Evolutionary conservation across 1,140 invertebrate genomes (phyloP), one percentile per base, ranked within the genome.

Genomic region (Drosophila mojavensis): DNA sequence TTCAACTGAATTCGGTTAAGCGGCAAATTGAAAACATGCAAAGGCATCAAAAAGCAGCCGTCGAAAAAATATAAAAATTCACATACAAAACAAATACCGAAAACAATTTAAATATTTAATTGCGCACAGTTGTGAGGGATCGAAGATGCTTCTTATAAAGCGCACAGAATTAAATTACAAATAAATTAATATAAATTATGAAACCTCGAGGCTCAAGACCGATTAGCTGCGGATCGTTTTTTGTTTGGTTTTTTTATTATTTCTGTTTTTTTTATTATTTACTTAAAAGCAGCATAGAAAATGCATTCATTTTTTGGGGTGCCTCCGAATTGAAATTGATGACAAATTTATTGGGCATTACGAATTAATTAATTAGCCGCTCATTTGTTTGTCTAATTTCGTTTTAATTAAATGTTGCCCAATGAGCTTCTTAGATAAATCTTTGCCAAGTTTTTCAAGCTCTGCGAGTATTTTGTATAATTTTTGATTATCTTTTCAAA

Each of bases 351-450:
- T 85, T 75, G 50, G 50, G 79, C 67, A 82, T 88, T 69, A 64
- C 82, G 61, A 86, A 85, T 82, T 79, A 82, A 82, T 82, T 86
- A 85, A 79, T 85, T 86, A 82, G 64, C 66, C 48, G 47, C 67
- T 82, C 64, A 68, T 86, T 85, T 86, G 75, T 69, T 78, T 79
- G 48, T 66, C 66, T 81, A 85, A 84, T 85, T 78, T 71, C 24
- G 28, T 54, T 75, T 86, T 85, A 66, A 81, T 86, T 75, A 70
- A 86, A 66, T 33, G 55, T 80, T 79, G 45, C 63, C 13, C 41
- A 61, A 67, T 55, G 39, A 7, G 33, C 33, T 24, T 17, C 59
- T 43, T 39, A 33, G 43, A 65, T 45, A 53, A 56, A 56, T 60
- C n/a, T 20, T 17, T 17, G 7, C 43, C 26, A 39, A 43, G 26